phyloP scores from a whole-genome alignment of 2,888 invertebrate species.

The Parnassius mnemosyne region DNA sequence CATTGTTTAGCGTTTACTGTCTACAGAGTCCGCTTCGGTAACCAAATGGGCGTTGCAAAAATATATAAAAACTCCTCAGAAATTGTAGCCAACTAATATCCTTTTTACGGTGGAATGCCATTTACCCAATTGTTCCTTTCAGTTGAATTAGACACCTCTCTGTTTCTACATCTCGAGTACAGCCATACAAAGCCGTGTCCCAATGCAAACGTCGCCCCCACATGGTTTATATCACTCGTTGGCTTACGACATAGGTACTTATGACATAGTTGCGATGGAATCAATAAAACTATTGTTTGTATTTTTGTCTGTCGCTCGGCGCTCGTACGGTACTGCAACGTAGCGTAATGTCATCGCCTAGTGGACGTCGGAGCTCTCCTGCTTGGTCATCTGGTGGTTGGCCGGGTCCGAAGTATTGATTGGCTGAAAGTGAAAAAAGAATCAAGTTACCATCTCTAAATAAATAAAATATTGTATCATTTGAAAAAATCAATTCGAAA shows the following conservation, averaged over 20 bases:
- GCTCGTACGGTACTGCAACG: slow-evolving; percentile 63
- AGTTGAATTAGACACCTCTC: background rate
- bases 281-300: slow-evolving; percentile 71
- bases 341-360: slow-evolving; percentile 63
- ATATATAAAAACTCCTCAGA: slow-evolving; percentile 32
- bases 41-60: slow-evolving; percentile 25
- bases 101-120: slow-evolving; percentile 3
- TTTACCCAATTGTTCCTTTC: slow-evolving; percentile 1
- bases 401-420: slow-evolving; percentile 91
- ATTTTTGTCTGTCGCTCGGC: slow-evolving; percentile 40
- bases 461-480: too few relatives aligned
- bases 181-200: slow-evolving; percentile 37
- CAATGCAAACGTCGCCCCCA: slow-evolving; percentile 55
- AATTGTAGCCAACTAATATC: slow-evolving; percentile 14
- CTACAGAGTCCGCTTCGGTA: slow-evolving; percentile 18
- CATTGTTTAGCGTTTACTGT: slow-evolving; percentile 8
- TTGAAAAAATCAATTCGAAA: too few relatives aligned
- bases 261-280: slow-evolving; percentile 66
- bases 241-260: slow-evolving; percentile 63
- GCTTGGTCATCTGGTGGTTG: slow-evolving; percentile 88
- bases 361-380: slow-evolving; percentile 92
- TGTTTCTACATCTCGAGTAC: background rate
- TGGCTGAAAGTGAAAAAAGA: slow-evolving; percentile 78
- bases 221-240: slow-evolving; percentile 49
- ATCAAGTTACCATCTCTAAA: background rate